These are phyloP conservation scores for Heliconius hortense DNA, from an alignment of 2,888 invertebrate genomes.

Conservation along the genomic window DNA sequence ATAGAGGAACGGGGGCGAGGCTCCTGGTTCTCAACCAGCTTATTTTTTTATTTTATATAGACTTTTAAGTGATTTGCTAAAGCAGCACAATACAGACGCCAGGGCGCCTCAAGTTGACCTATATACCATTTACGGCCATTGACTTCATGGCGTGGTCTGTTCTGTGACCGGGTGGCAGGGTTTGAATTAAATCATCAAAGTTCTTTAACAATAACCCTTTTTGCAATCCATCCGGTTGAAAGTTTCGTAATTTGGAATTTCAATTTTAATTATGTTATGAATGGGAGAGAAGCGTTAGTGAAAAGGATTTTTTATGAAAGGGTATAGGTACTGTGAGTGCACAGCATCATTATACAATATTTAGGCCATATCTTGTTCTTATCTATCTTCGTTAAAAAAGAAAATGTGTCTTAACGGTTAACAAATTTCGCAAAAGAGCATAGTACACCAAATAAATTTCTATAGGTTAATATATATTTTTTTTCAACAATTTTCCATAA, in stretches of 20 bases:
- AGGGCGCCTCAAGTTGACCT: constrained; percentile 77
- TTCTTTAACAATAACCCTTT: constrained; percentile 32
- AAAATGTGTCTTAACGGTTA: not conserved
- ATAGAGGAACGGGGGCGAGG: constrained; percentile 51
- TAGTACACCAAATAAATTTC: too few relatives aligned
- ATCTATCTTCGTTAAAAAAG: not conserved
- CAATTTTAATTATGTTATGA: constrained; percentile 23
- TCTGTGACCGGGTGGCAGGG: constrained; percentile 34
- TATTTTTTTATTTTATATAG: constrained; percentile 51
- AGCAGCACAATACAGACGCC: constrained; percentile 70
- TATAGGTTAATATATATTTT: not conserved
- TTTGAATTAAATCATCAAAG: constrained; percentile 39
- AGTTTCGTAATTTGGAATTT: constrained; percentile 28
- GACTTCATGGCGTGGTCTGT: constrained; percentile 62
- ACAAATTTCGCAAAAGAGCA: not conserved
- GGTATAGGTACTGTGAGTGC: not conserved
- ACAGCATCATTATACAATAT: not conserved
- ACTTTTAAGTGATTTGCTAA: constrained; percentile 55
- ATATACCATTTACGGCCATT: constrained; percentile 73
- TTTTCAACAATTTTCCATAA: not conserved
- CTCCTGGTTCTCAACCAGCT: constrained; percentile 40
- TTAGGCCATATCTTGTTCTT: not conserved
- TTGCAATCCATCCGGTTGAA: constrained; percentile 34
- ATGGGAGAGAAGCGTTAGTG: not conserved
- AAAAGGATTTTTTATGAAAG: constrained; percentile 4